Base-by-base conservation (phyloP, 2,113 vertebrate species). In the Candoia aspera region DNA sequence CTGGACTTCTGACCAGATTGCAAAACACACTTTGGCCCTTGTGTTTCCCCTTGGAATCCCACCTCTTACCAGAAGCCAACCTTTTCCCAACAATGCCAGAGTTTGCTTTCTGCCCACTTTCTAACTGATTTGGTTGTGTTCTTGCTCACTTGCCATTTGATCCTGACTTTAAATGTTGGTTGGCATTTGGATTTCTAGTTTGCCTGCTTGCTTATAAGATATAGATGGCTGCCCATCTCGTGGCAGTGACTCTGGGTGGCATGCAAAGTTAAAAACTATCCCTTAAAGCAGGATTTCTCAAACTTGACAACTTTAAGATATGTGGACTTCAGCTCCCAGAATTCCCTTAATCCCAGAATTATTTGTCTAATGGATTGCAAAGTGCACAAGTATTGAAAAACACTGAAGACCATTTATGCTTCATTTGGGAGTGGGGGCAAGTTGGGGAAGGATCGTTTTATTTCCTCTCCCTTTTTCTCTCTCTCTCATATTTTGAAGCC, bases 31-130 rank as follows among this genome's bases (percentile, higher is more conserved):
- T 53, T 92, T 93, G 94, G 95, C 96, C 93, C 1, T 0, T 49
- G 1, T 0, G 15, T 55, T 17, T 89, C 89, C 3, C 1, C 23
- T 46, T 86, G 55, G 59, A 89, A 26, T 17, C 90, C 94, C 60
- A 15, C 2, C 92, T 33, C 64, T 93, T 95, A 86, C 94, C 90
- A 91, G 86, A 95, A 96, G 89, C 89, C 94, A 92, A 79, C 90
- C 88, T 5, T 5, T 21, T 8, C 89, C 17, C 91, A 94, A 95
- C 94, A 96, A 95, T 91, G 95, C 15, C 55, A 17, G 53, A 90
- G 84, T 23, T 73, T 12, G 8, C 46, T 21, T 84, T 83, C 13
- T 11, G 68, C 10, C 86, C 12, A 19, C 29, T 29, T 83, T 59
- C 8, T 6, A 58, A 17, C 68, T 84, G 91, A 92, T 46, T 62